A percentile compares a stretch with the other conserved stretches of the same genome.
Conservation (phyloP, 1,140 invertebrate species). For the Doryteuthis pealeii region DNA sequence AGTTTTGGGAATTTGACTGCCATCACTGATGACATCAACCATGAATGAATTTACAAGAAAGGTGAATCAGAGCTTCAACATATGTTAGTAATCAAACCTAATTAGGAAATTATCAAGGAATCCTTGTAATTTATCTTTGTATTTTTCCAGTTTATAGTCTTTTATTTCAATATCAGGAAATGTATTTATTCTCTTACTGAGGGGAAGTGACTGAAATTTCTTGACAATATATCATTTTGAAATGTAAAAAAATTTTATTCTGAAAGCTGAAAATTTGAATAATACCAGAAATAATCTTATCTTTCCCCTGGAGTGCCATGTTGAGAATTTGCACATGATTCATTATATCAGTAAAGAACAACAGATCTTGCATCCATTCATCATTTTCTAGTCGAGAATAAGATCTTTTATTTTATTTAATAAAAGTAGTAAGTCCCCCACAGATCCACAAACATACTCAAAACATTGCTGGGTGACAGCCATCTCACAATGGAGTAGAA, state of each 20-base stretch:
- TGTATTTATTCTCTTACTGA: not conserved
- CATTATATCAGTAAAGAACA: constrained; percentile 9
- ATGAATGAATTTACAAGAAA: constrained; percentile 6
- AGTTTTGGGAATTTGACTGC: too few species aligned
- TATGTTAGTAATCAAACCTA: not conserved
- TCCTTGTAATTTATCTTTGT: not conserved
- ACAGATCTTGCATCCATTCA: constrained; percentile 11
- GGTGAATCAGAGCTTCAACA: not conserved
- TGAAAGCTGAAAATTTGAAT: not conserved
- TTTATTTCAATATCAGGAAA: constrained; percentile 1
- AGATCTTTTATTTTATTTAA: constrained; percentile 7
- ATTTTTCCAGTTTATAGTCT: not conserved
- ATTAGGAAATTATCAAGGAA: not conserved
- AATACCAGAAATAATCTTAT: not conserved
- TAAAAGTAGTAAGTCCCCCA: not conserved
- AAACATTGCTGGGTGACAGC: not conserved
- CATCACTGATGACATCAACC: not conserved
- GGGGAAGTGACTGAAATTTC: constrained; percentile 6
- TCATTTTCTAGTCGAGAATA: not conserved
- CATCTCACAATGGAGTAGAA: not conserved
- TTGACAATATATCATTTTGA: constrained; percentile 9
- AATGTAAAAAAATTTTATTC: not conserved
- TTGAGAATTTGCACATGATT: constrained; percentile 3
- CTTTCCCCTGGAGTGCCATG: constrained; percentile 2
- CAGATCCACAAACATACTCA: constrained; percentile 3